A percentile compares a stretch with the other conserved stretches of the same genome.
These are phyloP conservation scores for Zophobas atratus DNA, from an alignment of 1,140 invertebrate species.

Conservation along the genomic window DNA sequence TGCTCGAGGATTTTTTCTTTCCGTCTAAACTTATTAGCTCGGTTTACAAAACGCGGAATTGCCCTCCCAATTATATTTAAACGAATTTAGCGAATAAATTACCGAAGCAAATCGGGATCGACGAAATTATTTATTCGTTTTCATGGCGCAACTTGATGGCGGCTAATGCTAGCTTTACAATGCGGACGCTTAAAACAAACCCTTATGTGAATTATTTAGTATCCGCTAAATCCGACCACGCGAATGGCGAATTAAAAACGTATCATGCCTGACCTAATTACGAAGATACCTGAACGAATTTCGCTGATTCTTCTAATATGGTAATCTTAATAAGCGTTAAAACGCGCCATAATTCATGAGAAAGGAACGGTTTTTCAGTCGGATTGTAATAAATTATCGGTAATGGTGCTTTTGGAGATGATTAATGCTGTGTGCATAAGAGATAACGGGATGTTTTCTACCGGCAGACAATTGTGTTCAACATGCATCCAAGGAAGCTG, in stretches of 20 bases:
- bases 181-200: slow-evolving; percentile 21
- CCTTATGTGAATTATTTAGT: slow-evolving; percentile 31
- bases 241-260: slow-evolving; percentile 34
- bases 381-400: slow-evolving; percentile 28
- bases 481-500: too few species aligned
- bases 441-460: slow-evolving; percentile 18
- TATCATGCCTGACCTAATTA: slow-evolving; percentile 26
- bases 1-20: slow-evolving; percentile 21
- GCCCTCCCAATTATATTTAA: neutral
- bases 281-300: slow-evolving; percentile 9
- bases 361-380: neutral
- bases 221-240: slow-evolving; percentile 17
- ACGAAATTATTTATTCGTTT: neutral
- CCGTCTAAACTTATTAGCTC: slow-evolving; percentile 25
- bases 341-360: slow-evolving; percentile 1
- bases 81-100: slow-evolving; percentile 4
- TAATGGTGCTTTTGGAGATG: slow-evolving; percentile 6
- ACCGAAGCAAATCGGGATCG: neutral
- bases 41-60: slow-evolving; percentile 1
- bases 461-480: neutral
- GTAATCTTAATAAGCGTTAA: slow-evolving; percentile 24
- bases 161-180: slow-evolving; percentile 21
- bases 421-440: slow-evolving; percentile 18
- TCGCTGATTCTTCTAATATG: neutral
- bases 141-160: slow-evolving; percentile 12